Evolutionary conservation across 2,888 invertebrate genomes (phyloP), one percentile per base, ranked within the genome.

Genomic region (Heliconius charithonia): DNA sequence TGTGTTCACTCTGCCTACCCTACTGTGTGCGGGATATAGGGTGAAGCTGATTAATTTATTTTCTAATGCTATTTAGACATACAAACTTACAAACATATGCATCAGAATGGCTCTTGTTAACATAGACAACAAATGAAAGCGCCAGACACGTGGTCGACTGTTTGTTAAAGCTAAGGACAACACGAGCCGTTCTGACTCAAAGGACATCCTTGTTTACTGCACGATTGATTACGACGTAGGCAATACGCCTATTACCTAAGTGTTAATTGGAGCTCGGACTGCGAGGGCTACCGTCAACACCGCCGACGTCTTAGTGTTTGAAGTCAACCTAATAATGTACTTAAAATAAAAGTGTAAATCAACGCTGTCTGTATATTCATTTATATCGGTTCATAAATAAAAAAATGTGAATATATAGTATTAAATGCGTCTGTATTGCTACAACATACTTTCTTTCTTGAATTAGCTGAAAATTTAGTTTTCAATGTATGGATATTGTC

Each of bases 191-290:
- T 63, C 62, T 75, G 79, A 81, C 80, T 86, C 91, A 91, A 90
- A 90, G 90, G 90, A 85, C 84, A 82, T 82, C 81, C 80, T 73
- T 88, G 89, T 89, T 89, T 87, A 85, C 87, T 78, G 80, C 75
- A 81, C 85, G 83, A 89, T 88, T 91, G 90, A 89, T 89, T 89
- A 87, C 85, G 87, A 84, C 84, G 84, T 83, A 77, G 81, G 84
- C 82, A 86, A 86, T 88, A 84, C 86, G 82, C 82, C 85, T 83
- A 88, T 89, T 88, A 87, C 83, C 80, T 79, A 79, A 83, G 84
- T 83, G 78, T 87, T 91, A 91, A 91, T 91, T 90, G 89, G 86
- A 83, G 80, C 78, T 83, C 84, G 86, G 85, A 87, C 86, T 84
- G 79, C 76, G 79, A 66, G 71, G 78, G 79, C 79, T 81, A 81